Conservation (phyloP, 2,888 invertebrate species). For the Heliconius ismenius region DNA sequence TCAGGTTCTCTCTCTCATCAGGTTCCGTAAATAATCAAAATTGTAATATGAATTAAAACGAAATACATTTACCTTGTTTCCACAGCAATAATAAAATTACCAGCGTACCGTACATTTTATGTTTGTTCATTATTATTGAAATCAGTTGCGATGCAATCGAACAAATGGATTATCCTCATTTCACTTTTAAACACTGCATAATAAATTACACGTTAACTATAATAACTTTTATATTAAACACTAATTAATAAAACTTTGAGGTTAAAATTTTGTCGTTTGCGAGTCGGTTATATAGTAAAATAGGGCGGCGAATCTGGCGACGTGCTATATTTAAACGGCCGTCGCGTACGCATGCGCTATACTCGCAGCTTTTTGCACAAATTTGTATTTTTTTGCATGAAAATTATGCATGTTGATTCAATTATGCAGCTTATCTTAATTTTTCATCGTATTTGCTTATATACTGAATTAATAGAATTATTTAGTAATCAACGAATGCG, state of each 20-base stretch:
- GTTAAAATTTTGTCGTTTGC: constrained; percentile 62
- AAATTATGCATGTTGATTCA: constrained; percentile 24
- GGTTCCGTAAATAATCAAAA: constrained; percentile 5
- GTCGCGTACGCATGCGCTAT: constrained; percentile 72
- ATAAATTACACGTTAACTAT: constrained; percentile 31
- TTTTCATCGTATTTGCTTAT: neutral
- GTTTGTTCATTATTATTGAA: constrained; percentile 44
- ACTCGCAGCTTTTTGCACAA: constrained; percentile 24
- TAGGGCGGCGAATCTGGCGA: constrained; percentile 67
- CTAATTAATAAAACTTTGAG: constrained; percentile 41
- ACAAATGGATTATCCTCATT: constrained; percentile 50
- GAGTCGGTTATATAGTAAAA: constrained; percentile 59
- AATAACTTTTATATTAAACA: constrained; percentile 22
- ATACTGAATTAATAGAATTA: neutral
- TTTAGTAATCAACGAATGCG: too few relatives aligned
- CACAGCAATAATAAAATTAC: constrained; percentile 58
- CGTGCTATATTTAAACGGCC: constrained; percentile 74
- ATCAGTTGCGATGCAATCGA: constrained; percentile 43
- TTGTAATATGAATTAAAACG: constrained; percentile 19
- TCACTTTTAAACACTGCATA: constrained; percentile 47
- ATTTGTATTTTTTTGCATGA: constrained; percentile 21
- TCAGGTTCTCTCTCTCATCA: neutral
- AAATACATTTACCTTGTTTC: constrained; percentile 59
- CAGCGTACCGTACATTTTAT: constrained; percentile 55
- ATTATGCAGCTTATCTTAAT: constrained; percentile 35